Conservation (phyloP, 2,797 vertebrate genomes). For the Cirrhinus mrigala region DNA sequence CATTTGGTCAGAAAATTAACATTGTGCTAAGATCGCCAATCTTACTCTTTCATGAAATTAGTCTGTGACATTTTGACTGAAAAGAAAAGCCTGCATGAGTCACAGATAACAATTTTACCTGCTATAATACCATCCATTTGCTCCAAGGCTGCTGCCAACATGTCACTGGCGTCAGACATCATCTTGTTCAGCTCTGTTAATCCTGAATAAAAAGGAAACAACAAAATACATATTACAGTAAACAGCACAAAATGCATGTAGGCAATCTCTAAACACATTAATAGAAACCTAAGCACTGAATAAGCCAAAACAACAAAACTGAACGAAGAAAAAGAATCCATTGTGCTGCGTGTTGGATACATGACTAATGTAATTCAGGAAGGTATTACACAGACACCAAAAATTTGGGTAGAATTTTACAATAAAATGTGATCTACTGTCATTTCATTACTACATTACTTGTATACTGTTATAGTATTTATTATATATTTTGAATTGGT, state of each 20-base stretch:
- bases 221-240: background rate
- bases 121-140: slow-evolving; percentile 94
- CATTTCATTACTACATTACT: background rate
- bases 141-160: slow-evolving; percentile 90
- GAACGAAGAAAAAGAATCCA: background rate
- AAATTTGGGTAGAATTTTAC: background rate
- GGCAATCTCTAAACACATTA: background rate
- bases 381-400: background rate
- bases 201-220: slow-evolving; percentile 38
- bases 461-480: background rate
- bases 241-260: background rate
- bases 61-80: background rate
- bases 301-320: background rate
- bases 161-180: slow-evolving; percentile 92
- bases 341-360: background rate
- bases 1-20: background rate
- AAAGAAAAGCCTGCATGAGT: background rate
- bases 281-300: background rate
- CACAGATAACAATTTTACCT: slow-evolving; percentile 71
- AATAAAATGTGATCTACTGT: background rate
- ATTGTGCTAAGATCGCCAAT: slow-evolving; percentile 19
- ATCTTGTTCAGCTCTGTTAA: slow-evolving; percentile 71
- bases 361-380: background rate
- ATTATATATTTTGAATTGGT: background rate
- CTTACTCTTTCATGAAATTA: background rate